Evolutionary conservation across 2,113 vertebrate genomes (phyloP), one percentile per base, ranked within the genome.

Genomic region (Microcebus griseorufus): DNA sequence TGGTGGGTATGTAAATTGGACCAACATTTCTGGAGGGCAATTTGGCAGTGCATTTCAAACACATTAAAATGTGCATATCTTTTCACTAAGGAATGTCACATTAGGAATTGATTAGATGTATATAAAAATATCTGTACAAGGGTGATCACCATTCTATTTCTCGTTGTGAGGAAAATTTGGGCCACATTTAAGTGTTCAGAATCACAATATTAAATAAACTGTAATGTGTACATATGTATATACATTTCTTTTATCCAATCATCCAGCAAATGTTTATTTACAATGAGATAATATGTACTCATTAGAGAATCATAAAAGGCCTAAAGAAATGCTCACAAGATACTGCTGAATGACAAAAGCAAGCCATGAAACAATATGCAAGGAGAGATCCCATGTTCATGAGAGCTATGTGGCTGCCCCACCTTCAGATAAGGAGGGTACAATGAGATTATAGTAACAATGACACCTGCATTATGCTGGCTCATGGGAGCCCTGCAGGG

Each of bases 1-100:
- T 0, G 25, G 83, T 18, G 51, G 34, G 9, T 86, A 73, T 95
- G 65, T 60, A 97, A 97, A 95, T 91, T n/a, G 80, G n/a, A 86
- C 42, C 29, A 60, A 67, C 55, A 67, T 95, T 93, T 97, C 96
- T 60, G 90, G 95, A 95, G 83, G 96, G 86, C 79, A 72, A 89
- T 70, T 94, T 97, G 95, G 25, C 93, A 93, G 55, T 70, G 89
- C 72, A 83, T 95, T 91, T 95, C 89, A 96, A 95, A 67, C 80
- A 84, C 84, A 94, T 94, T 94, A 92, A 97, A 67, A 97, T 92
- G 89, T 97, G 96, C 95, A 90, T 97, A 96, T 97, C 64, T 97
- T 97, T 87, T 95, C 89, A 81, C 90, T 45, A 64, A 91, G 73
- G 51, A 70, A 79, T 87, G 79, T 70, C 93, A 93, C 93, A 53